These are phyloP conservation scores for Sitophilus oryzae DNA, from an alignment of 1,140 invertebrate species.

Conservation along the genomic window DNA sequence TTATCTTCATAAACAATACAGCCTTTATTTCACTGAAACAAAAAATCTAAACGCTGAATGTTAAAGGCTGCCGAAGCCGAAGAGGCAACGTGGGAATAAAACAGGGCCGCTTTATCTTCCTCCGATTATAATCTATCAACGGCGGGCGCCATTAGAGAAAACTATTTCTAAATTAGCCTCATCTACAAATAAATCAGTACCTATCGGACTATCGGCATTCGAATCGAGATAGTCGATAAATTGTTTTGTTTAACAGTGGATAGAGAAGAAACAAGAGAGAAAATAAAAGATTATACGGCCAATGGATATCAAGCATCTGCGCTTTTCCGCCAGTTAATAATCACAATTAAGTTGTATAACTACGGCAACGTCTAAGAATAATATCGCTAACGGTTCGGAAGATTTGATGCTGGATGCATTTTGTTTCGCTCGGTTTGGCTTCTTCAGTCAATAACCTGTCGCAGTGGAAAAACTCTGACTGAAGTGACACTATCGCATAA, in stretches of 20 bases:
- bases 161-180: slow-evolving; percentile 8
- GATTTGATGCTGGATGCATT: slow-evolving; percentile 9
- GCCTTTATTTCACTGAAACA: too few relatives aligned
- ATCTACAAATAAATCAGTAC: slow-evolving; percentile 10
- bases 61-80: too few relatives aligned
- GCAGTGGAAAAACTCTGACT: too few relatives aligned
- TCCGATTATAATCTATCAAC: slow-evolving; percentile 2
- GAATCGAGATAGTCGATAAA: slow-evolving; percentile 14
- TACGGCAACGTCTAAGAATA: neutral
- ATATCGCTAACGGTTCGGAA: slow-evolving; percentile 14
- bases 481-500: too few relatives aligned
- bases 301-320: slow-evolving; percentile 12
- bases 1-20: too few relatives aligned
- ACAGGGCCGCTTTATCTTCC: too few relatives aligned
- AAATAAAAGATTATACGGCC: slow-evolving; percentile 10
- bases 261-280: slow-evolving; percentile 7
- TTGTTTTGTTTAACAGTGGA: slow-evolving; percentile 11
- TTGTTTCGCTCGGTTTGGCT: neutral
- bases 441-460: slow-evolving; percentile 14
- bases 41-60: too few relatives aligned
- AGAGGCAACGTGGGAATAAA: too few relatives aligned
- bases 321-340: slow-evolving; percentile 8
- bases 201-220: slow-evolving; percentile 1
- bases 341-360: slow-evolving; percentile 22
- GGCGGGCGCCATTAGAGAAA: slow-evolving; percentile 11